A percentile compares a stretch with the other conserved stretches of the same genome.
phyloP scores from a whole-genome alignment of 2,797 vertebrate genomes.

The Apogon hyalosoma region DNA sequence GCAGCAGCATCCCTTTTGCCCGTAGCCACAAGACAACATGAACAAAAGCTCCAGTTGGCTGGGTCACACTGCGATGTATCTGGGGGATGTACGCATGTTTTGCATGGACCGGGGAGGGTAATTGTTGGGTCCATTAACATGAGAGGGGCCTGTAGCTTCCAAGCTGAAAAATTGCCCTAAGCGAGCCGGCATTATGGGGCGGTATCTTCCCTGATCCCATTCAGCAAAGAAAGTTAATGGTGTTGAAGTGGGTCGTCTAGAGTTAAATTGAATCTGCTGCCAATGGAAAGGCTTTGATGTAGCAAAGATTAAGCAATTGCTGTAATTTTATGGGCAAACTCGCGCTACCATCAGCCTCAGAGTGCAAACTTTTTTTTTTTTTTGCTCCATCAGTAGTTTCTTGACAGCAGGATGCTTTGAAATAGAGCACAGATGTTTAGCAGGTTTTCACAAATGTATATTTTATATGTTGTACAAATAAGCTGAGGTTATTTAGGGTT shows the following conservation, averaged over 20 bases:
- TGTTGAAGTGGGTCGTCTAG: conserved; percentile 75
- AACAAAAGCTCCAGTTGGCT: conserved; percentile 76
- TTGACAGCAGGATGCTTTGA: conserved; percentile 7
- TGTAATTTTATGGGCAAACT: conserved; percentile 57
- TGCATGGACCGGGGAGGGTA: conserved; percentile 68
- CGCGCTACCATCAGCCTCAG: conserved; percentile 13
- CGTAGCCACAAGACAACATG: conserved; percentile 58
- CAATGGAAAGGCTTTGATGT: conserved; percentile 74
- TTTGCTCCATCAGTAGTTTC: conserved; percentile 17
- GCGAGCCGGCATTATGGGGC: conserved; percentile 66
- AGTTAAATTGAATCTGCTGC: conserved; percentile 71
- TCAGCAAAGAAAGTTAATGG: conserved; percentile 79
- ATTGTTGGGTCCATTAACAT: conserved; percentile 78
- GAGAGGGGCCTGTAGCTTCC: conserved; percentile 63
- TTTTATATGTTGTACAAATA: conserved; percentile 1
- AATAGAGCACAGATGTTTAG: background rate
- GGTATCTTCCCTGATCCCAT: conserved; percentile 70
- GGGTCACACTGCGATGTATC: conserved; percentile 68
- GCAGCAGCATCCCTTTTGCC: conserved; percentile 68
- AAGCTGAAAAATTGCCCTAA: conserved; percentile 66
- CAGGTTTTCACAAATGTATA: background rate
- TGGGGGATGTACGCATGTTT: conserved; percentile 71
- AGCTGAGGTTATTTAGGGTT: background rate
- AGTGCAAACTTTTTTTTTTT: conserved; percentile 23
- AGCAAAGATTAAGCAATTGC: conserved; percentile 65